Conservation (phyloP, 2,888 invertebrate genomes). For the Opisthograptis luteolata region DNA sequence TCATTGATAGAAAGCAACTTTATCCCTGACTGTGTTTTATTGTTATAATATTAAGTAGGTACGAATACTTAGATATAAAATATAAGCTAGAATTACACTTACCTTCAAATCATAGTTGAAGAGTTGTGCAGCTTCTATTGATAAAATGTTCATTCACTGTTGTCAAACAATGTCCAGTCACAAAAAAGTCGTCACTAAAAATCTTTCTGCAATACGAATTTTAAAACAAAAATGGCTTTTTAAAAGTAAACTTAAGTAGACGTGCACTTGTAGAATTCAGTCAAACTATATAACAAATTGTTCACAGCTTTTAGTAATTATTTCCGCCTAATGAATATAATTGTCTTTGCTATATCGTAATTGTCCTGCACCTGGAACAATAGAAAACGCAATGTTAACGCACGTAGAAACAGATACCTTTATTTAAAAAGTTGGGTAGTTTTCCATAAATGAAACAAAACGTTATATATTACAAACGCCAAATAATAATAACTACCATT, state of each 20-base stretch:
- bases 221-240: too few species aligned
- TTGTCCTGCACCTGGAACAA: constrained; percentile 31
- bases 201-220: constrained; percentile 9
- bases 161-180: constrained; percentile 39
- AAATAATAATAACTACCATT: too few species aligned
- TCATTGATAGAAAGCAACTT: too few species aligned
- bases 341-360: constrained; percentile 8
- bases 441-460: too few species aligned
- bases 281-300: neutral
- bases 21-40: too few species aligned
- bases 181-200: constrained; percentile 34
- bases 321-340: too few species aligned
- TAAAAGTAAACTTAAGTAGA: too few species aligned
- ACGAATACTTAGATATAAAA: too few species aligned
- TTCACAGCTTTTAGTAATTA: neutral
- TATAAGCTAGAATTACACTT: constrained; percentile 41
- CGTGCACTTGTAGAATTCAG: constrained; percentile 23
- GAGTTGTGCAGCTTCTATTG: constrained; percentile 49
- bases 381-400: neutral
- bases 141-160: constrained; percentile 48
- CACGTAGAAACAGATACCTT: neutral
- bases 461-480: too few species aligned
- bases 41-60: too few species aligned
- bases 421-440: too few species aligned
- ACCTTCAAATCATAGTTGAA: constrained; percentile 74